A percentile compares a stretch with the other conserved stretches of the same genome.
These are phyloP conservation scores for Otis tarda DNA, from an alignment of 2,113 vertebrate genomes.

Conservation along the genomic window DNA sequence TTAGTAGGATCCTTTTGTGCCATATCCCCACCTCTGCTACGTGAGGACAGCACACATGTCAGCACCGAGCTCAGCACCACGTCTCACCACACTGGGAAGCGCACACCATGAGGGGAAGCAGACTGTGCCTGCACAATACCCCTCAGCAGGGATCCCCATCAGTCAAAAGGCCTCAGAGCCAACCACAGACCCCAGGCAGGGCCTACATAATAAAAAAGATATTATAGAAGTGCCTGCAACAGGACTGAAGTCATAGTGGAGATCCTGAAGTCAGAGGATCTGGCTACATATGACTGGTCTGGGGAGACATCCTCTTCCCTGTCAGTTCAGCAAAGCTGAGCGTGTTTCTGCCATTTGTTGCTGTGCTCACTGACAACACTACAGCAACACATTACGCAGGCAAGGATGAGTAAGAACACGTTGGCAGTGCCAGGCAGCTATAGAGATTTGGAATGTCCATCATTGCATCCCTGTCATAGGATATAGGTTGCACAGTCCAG, in stretches of 20 bases:
- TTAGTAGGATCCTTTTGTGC: background rate
- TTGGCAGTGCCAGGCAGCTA: background rate
- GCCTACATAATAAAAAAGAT: background rate
- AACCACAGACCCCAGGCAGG: background rate
- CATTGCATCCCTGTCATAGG: background rate
- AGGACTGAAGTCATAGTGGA: background rate
- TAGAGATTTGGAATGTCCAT: background rate
- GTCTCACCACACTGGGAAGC: background rate
- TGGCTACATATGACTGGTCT: background rate
- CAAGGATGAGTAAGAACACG: background rate
- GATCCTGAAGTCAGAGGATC: background rate
- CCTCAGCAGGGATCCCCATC: background rate
- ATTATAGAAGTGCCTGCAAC: background rate
- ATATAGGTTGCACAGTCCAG: background rate
- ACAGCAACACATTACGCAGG: background rate
- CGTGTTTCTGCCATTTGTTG: background rate
- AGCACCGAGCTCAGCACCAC: background rate
- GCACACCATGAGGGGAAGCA: background rate
- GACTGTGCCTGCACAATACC: background rate
- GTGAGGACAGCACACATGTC: fast-evolving
- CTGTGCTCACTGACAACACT: background rate
- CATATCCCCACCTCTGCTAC: background rate
- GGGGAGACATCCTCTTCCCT: background rate
- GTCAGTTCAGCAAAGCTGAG: background rate
- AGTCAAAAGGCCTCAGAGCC: background rate